Conservation (phyloP, 2,888 invertebrate species). For the Andrena fulva region DNA sequence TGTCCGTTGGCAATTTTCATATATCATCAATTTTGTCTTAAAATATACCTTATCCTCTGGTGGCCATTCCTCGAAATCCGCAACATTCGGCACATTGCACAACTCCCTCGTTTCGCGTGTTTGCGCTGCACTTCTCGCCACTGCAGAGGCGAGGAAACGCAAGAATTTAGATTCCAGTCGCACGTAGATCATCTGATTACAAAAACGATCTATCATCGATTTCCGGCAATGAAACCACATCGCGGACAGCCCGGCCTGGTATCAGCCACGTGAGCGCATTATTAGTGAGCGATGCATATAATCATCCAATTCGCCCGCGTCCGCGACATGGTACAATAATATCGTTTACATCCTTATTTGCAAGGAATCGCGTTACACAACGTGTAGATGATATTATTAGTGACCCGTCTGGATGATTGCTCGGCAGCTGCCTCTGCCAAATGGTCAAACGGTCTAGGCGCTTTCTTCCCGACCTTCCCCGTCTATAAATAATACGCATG, state of each 20-base stretch:
- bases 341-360: constrained; percentile 54
- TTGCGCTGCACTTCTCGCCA: not conserved
- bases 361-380: constrained; percentile 68
- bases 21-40: too few relatives aligned
- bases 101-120: not conserved
- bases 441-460: constrained; percentile 75
- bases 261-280: constrained; percentile 5
- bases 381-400: constrained; percentile 71
- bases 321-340: constrained; percentile 6
- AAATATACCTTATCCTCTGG: too few relatives aligned
- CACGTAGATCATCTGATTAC: not conserved
- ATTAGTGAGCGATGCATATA: constrained; percentile 10
- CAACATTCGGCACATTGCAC: not conserved
- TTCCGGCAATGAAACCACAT: constrained; percentile 10
- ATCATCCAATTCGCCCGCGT: constrained; percentile 26
- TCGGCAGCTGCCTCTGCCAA: constrained; percentile 73
- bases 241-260: not conserved
- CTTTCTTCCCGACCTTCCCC: constrained; percentile 75
- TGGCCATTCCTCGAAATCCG: not conserved
- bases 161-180: not conserved
- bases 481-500: constrained; percentile 71
- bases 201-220: constrained; percentile 3
- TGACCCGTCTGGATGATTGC: constrained; percentile 72
- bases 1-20: too few relatives aligned
- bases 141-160: not conserved